Base-by-base conservation (phyloP, 1,140 invertebrate species). In the Dysdera silvatica region DNA sequence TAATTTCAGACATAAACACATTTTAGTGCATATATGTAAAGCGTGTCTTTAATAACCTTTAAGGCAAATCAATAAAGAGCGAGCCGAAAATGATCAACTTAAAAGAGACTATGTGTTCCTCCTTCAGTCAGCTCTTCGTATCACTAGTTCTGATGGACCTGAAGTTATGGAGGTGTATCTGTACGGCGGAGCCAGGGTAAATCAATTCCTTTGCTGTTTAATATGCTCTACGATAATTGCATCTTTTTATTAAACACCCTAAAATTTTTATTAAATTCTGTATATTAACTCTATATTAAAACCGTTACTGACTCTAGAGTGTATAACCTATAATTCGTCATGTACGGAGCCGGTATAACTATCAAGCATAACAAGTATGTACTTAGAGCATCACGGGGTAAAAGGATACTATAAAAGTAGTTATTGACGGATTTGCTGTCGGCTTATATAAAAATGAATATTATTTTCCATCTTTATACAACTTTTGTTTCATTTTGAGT, bases 61-160 rank as follows among this genome's bases (percentile, higher is more conserved):
- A 57, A 78, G 78, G 24, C 67, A 71, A 43, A 64, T 75, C 12
- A 66, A 65, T 35, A 54, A 68, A 6, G 47, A 78, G 28, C 74
- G 78, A 59, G 70, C 69, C 6, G 74, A 78, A 54, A 75, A 80
- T 47, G 78, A 81, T 51, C 71, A 75, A 58, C 77, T 80, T 71
- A 80, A 79, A 65, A 65, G 75, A 57, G 78, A 82, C 60, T 82
- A 82, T 60, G 75, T 82, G 0, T 78, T 73, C 14, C 67, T 81
- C 18, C 73, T 82, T 18, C 79, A 82, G 68, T 80, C 79, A 24
- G 77, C 76, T 63, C 78, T 82, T 14, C 66, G 75, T 16, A 76
- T 79, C 43, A 77, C 78, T 16, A 70, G 74, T 12, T 72, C 73
- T n/a, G 79, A 82, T 73, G 61, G 75, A 73, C 69, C 71, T 43